Conservation (phyloP, 2,888 invertebrate genomes). For the Plagodis pulveraria region DNA sequence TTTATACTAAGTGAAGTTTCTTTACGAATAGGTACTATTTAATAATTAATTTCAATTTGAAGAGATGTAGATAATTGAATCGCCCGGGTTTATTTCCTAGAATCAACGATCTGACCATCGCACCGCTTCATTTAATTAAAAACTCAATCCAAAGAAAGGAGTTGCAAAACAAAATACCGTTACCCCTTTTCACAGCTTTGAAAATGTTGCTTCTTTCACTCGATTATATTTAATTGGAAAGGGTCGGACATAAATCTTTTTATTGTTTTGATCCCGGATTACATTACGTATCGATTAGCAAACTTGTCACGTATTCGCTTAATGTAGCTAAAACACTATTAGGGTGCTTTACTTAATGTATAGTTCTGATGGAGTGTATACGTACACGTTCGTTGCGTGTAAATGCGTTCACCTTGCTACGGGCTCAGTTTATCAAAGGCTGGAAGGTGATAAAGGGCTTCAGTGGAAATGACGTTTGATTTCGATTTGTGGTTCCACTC, state of each 20-base stretch:
- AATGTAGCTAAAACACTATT: constrained; percentile 25
- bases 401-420: constrained; percentile 32
- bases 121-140: constrained; percentile 47
- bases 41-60: not conserved
- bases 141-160: constrained; percentile 38
- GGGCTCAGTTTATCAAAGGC: constrained; percentile 66
- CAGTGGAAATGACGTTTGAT: constrained; percentile 70
- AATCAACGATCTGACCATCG: constrained; percentile 36
- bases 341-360: constrained; percentile 29
- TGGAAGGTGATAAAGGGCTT: constrained; percentile 65
- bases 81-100: constrained; percentile 35
- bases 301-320: constrained; percentile 28
- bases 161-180: constrained; percentile 38
- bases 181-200: constrained; percentile 32
- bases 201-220: constrained; percentile 32
- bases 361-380: constrained; percentile 22
- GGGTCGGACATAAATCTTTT: constrained; percentile 29
- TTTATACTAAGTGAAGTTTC: no score
- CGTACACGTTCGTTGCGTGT: constrained; percentile 26
- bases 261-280: constrained; percentile 30
- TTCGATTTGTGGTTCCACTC: constrained; percentile 57
- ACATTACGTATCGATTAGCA: constrained; percentile 28
- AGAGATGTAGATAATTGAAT: constrained; percentile 31
- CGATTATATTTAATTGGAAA: constrained; percentile 28
- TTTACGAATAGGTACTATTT: no score